These are phyloP conservation scores for Alectura lathami DNA, from an alignment of 2,113 vertebrate genomes.

Conservation along the genomic window DNA sequence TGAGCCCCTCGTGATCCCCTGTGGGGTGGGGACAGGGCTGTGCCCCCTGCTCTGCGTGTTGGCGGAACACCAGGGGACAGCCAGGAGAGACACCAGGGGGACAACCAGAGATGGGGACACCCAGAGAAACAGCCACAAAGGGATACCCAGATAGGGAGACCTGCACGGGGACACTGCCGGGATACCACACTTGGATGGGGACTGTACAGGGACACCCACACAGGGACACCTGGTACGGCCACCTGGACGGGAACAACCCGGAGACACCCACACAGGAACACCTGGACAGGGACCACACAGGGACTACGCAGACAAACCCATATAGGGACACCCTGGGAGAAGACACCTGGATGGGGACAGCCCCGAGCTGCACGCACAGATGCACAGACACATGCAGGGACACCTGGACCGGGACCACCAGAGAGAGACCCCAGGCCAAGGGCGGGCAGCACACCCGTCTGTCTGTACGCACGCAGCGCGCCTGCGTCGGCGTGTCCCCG, in stretches of 20 bases:
- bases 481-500: background rate
- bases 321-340: background rate
- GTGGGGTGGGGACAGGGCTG: background rate
- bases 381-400: accelerated
- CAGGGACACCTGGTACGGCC: background rate
- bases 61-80: background rate
- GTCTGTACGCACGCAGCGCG: background rate
- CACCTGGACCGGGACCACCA: too few relatives aligned
- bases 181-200: background rate
- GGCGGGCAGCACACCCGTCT: background rate
- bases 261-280: too few relatives aligned
- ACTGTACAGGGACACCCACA: background rate
- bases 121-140: background rate
- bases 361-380: accelerated
- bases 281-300: background rate
- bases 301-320: too few relatives aligned
- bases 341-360: accelerated
- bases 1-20: conserved; percentile 34
- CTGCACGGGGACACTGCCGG: background rate
- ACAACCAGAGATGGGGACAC: accelerated
- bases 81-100: background rate
- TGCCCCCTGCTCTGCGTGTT: background rate
- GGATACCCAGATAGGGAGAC: accelerated
- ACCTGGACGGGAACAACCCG: background rate
- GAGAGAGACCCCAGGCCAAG: background rate